These are phyloP conservation scores for Panzeria rudis DNA, from an alignment of 2,888 invertebrate genomes.

Conservation along the genomic window DNA sequence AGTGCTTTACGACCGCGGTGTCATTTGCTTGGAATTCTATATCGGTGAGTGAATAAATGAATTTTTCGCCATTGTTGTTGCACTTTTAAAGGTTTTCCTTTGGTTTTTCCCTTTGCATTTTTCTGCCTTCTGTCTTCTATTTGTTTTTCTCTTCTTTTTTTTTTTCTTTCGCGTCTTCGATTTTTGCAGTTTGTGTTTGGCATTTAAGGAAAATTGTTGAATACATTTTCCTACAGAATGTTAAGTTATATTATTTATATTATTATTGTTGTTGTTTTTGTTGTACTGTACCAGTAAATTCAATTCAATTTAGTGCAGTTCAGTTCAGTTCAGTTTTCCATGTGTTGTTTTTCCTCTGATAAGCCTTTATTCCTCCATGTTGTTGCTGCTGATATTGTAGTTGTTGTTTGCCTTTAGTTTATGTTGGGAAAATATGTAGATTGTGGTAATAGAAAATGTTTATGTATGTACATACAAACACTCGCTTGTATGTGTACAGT, in stretches of 20 bases:
- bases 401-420: constrained; percentile 43
- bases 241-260: constrained; percentile 23
- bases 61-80: constrained; percentile 12
- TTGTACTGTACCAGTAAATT: constrained; percentile 21
- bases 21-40: constrained; percentile 63
- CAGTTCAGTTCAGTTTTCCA: constrained; percentile 58
- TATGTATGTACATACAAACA: neutral
- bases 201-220: constrained; percentile 64
- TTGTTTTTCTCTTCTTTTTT: neutral
- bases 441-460: constrained; percentile 59
- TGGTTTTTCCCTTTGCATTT: constrained; percentile 56
- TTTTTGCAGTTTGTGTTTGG: constrained; percentile 54
- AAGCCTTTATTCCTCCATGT: constrained; percentile 45
- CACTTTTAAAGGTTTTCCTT: constrained; percentile 64
- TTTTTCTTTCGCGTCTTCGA: constrained; percentile 3
- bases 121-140: constrained; percentile 1
- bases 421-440: constrained; percentile 69
- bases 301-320: constrained; percentile 44
- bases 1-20: constrained; percentile 37
- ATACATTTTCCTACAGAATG: constrained; percentile 59
- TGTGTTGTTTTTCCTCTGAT: constrained; percentile 58
- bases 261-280: constrained; percentile 26
- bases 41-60: constrained; percentile 33
- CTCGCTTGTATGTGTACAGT: neutral
- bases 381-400: constrained; percentile 20